A percentile compares a stretch with the other conserved stretches of the same genome.
These are phyloP conservation scores for Lipophrys pholis DNA, from an alignment of 2,113 vertebrate species.

Conservation along the genomic window DNA sequence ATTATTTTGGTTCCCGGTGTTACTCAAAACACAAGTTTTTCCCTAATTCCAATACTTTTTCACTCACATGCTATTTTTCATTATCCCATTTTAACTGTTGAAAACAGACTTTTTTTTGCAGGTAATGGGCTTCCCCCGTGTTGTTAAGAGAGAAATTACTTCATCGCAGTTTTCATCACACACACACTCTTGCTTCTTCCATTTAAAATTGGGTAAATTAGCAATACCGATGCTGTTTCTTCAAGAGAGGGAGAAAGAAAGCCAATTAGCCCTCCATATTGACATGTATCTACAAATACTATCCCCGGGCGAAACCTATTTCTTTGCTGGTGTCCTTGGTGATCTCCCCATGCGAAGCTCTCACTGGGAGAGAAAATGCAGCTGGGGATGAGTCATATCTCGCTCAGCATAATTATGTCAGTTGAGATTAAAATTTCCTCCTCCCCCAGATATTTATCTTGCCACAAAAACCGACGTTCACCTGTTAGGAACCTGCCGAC, in stretches of 20 bases:
- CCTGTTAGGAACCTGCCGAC: constrained; percentile 29
- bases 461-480: constrained; percentile 24
- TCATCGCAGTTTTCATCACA: neutral
- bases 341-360: constrained; percentile 31
- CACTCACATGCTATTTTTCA: neutral
- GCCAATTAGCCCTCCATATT: constrained; percentile 2
- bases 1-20: too few relatives aligned
- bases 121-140: neutral
- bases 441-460: neutral
- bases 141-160: neutral
- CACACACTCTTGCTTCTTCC: neutral
- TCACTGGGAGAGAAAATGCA: constrained; percentile 38
- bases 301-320: constrained; percentile 11
- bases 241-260: neutral
- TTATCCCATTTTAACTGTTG: neutral
- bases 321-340: constrained; percentile 19
- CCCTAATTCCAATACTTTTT: too few relatives aligned
- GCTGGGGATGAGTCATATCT: constrained; percentile 29
- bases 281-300: constrained; percentile 12
- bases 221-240: neutral
- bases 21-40: too few relatives aligned
- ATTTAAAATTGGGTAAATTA: neutral
- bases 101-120: neutral
- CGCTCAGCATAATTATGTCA: constrained; percentile 38
- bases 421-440: constrained; percentile 38